Percentiles rank a stretch among this genome's conserved stretches.
Conservation (phyloP, 2,797 vertebrate genomes). For the Australoheros facetus region DNA sequence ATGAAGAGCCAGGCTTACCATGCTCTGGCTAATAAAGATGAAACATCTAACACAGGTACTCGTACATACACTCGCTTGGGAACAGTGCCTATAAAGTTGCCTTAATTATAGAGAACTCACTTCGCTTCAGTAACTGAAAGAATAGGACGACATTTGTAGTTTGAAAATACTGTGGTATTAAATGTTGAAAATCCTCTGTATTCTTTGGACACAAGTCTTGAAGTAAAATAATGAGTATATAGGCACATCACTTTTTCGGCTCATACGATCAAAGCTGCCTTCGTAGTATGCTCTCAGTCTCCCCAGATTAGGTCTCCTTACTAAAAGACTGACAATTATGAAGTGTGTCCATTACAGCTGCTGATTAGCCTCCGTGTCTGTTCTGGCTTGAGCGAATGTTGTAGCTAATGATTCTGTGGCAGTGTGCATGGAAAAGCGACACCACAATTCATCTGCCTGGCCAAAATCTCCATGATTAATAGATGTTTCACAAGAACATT, state of each 20-base stretch:
- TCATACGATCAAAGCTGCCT: constrained; percentile 63
- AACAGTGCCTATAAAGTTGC: constrained; percentile 77
- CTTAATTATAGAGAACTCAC: constrained; percentile 81
- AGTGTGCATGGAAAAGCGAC: constrained; percentile 72
- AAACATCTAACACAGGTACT: constrained; percentile 86
- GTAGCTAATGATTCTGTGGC: constrained; percentile 80
- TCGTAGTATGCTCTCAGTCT: constrained; percentile 55
- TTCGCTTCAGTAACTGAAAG: constrained; percentile 74
- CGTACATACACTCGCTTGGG: constrained; percentile 73
- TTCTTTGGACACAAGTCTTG: constrained; percentile 59
- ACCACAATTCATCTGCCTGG: constrained; percentile 76
- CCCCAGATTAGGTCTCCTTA: constrained; percentile 46
- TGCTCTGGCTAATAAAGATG: constrained; percentile 86
- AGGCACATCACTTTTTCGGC: constrained; percentile 57
- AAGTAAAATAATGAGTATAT: constrained; percentile 73
- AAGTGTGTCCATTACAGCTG: constrained; percentile 84
- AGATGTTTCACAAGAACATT: constrained; percentile 79
- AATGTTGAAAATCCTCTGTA: constrained; percentile 70
- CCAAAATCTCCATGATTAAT: constrained; percentile 81
- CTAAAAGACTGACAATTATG: constrained; percentile 82
- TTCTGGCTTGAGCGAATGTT: constrained; percentile 72
- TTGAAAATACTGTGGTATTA: constrained; percentile 69
- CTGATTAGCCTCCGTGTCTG: constrained; percentile 81
- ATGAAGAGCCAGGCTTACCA: constrained; percentile 85
- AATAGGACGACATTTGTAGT: constrained; percentile 74